Evolutionary conservation across 1,140 invertebrate genomes (phyloP).

Genomic region (Atta colombica): DNA sequence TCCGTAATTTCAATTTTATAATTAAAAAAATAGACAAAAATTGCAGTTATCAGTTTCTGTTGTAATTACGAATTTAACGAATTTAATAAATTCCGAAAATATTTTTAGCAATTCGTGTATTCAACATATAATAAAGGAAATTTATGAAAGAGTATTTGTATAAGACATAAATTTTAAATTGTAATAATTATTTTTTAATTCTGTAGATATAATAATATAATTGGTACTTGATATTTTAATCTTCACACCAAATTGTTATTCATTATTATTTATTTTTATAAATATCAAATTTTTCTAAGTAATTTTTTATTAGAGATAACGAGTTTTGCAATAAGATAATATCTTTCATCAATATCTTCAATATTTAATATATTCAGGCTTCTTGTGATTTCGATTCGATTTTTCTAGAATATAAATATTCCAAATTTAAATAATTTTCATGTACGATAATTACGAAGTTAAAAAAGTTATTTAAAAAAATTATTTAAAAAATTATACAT

Average conservation of each 20-base stretch:
- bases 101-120: slow-evolving; percentile 2
- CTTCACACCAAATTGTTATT: neutral
- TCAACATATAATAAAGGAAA: neutral
- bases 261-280: neutral
- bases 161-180: neutral
- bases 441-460: neutral
- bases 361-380: neutral
- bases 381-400: neutral
- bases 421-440: neutral
- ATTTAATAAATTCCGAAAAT: slow-evolving; percentile 1
- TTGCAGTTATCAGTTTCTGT: neutral
- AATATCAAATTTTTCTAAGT: neutral
- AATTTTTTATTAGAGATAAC: neutral
- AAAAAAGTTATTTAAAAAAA: neutral
- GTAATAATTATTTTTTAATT: neutral
- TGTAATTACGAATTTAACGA: neutral
- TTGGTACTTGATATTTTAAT: neutral
- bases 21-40: slow-evolving; percentile 15
- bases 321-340: slow-evolving; percentile 4
- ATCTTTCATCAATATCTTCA: neutral
- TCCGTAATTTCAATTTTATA: neutral
- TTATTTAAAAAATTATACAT: neutral
- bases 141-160: neutral
- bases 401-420: slow-evolving; percentile 15
- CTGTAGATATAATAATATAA: neutral